A percentile compares a stretch with the other conserved stretches of the same genome.
These are phyloP conservation scores for Battus philenor DNA, from an alignment of 1,140 invertebrate species.

Conservation along the genomic window DNA sequence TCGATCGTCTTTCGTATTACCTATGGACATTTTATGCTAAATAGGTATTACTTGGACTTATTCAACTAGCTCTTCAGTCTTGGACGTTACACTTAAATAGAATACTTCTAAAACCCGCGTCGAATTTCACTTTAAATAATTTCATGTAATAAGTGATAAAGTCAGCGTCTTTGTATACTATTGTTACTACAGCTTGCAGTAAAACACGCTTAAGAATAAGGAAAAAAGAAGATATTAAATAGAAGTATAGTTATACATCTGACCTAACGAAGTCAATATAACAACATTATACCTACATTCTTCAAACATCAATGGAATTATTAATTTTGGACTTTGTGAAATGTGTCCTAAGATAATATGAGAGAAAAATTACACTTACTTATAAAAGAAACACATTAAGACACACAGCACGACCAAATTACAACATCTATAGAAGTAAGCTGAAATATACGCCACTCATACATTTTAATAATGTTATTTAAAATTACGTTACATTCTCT, in stretches of 20 bases:
- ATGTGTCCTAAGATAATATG: slow-evolving; percentile 52
- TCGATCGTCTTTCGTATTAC: slow-evolving; percentile 49
- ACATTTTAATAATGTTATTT: slow-evolving; percentile 34
- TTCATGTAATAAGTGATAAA: slow-evolving; percentile 29
- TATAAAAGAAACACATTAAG: slow-evolving; percentile 49
- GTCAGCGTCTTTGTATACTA: slow-evolving; percentile 31
- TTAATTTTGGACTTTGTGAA: slow-evolving; percentile 47
- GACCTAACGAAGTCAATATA: slow-evolving; percentile 40
- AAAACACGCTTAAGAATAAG: slow-evolving; percentile 36
- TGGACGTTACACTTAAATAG: slow-evolving; percentile 74
- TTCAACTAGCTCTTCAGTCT: slow-evolving; percentile 73
- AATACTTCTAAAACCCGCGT: slow-evolving; percentile 74
- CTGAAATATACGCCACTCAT: slow-evolving; percentile 57
- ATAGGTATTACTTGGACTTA: slow-evolving; percentile 72
- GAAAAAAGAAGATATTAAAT: slow-evolving; percentile 34
- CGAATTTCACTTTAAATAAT: slow-evolving; percentile 50
- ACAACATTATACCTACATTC: slow-evolving; percentile 41
- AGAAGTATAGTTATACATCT: slow-evolving; percentile 24
- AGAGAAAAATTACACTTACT: slow-evolving; percentile 55
- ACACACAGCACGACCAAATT: slow-evolving; percentile 47
- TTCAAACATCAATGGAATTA: slow-evolving; percentile 40
- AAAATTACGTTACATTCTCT: slow-evolving; percentile 26
- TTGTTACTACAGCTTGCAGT: slow-evolving; percentile 37
- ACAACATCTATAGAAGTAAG: slow-evolving; percentile 64
- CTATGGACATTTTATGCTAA: slow-evolving; percentile 73